These are phyloP conservation scores for Ecdyonurus torrentis DNA, from an alignment of 2,888 invertebrate species.

Conservation along the genomic window DNA sequence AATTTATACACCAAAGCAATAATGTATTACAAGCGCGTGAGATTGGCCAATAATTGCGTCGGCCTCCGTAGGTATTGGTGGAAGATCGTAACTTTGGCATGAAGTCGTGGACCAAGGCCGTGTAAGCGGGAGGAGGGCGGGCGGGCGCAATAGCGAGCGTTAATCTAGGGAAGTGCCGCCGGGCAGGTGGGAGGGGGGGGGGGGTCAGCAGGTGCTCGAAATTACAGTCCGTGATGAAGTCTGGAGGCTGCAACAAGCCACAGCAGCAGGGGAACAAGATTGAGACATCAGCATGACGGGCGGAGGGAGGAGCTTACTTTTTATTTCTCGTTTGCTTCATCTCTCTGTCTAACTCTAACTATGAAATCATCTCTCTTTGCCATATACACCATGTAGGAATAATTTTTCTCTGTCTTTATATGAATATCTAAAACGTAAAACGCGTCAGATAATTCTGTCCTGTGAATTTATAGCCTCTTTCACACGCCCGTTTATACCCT, in stretches of 20 bases:
- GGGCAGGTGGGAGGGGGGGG: not conserved
- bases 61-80: not conserved
- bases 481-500: not conserved
- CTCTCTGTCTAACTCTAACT: not conserved
- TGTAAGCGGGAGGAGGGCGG: not conserved
- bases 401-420: not conserved
- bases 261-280: not conserved
- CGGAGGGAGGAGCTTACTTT: not conserved
- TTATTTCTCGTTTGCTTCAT: not conserved
- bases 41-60: not conserved
- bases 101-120: not conserved
- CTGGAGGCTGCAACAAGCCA: not conserved
- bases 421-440: not conserved
- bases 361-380: not conserved
- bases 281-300: slow-evolving; percentile 2
- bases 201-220: slow-evolving; percentile 3
- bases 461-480: not conserved
- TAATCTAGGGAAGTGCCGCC: not conserved
- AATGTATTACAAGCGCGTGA: not conserved
- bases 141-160: not conserved
- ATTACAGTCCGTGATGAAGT: not conserved
- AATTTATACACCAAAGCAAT: not conserved
- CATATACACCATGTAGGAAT: not conserved
- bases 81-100: not conserved
- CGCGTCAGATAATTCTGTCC: not conserved